Percentiles rank a stretch among this genome's conserved stretches.
These are phyloP conservation scores for Petrocephalus schoutedeni DNA, from an alignment of 2,797 vertebrate genomes.

Conservation along the genomic window DNA sequence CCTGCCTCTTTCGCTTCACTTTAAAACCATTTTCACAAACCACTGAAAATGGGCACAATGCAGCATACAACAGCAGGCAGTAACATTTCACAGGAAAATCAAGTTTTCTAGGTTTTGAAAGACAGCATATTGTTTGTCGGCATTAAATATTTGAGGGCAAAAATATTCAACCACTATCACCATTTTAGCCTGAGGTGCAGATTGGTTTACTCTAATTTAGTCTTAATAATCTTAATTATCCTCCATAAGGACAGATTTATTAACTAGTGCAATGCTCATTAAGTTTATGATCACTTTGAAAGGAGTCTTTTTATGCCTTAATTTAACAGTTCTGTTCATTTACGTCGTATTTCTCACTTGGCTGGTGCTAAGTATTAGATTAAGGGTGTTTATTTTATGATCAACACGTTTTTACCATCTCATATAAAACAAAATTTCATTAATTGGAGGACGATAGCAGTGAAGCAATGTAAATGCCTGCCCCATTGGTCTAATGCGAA, in stretches of 20 bases:
- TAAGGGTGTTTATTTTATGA: constrained; percentile 11
- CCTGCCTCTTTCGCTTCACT: neutral
- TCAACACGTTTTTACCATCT: neutral
- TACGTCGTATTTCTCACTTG: neutral
- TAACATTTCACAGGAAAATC: neutral
- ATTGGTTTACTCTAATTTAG: neutral
- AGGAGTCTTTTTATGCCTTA: neutral
- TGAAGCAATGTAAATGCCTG: neutral
- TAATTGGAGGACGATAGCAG: neutral
- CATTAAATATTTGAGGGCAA: neutral
- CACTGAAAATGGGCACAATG: neutral
- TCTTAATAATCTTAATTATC: neutral
- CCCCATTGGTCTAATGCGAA: neutral
- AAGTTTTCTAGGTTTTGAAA: neutral
- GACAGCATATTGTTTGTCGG: neutral
- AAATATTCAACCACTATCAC: neutral
- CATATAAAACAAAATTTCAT: neutral
- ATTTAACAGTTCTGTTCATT: constrained; percentile 11
- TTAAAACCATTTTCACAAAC: neutral
- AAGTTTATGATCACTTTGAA: neutral
- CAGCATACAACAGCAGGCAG: neutral
- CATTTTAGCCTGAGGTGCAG: neutral
- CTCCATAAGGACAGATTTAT: neutral
- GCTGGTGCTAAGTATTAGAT: neutral
- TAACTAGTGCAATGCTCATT: neutral